These are phyloP conservation scores for Caerostris darwini DNA, from an alignment of 1,140 invertebrate species.

Conservation along the genomic window DNA sequence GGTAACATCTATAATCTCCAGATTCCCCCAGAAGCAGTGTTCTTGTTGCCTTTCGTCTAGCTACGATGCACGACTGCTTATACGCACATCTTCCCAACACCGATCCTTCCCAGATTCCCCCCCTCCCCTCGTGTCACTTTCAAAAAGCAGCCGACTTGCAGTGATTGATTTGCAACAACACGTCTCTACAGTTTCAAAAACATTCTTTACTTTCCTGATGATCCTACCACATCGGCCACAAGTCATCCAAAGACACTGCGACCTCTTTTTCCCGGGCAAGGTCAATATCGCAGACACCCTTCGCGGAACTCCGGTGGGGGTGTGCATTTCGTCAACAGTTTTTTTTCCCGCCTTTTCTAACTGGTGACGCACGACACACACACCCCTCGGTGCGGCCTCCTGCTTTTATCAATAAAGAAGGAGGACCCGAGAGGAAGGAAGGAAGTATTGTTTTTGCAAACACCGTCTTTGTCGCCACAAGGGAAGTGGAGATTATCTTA, in stretches of 20 bases:
- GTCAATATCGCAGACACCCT: constrained; percentile 20
- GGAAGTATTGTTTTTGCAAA: neutral
- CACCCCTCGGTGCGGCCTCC: neutral
- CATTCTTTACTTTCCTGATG: neutral
- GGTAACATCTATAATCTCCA: too few species aligned
- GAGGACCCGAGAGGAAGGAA: neutral
- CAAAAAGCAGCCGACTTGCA: neutral
- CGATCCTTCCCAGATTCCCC: neutral
- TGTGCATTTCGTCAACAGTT: neutral
- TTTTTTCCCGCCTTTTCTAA: neutral
- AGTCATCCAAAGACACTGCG: neutral
- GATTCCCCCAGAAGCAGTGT: too few species aligned
- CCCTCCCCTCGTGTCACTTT: neutral
- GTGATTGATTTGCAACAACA: neutral
- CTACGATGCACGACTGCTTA: too few species aligned
- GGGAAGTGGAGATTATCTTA: neutral
- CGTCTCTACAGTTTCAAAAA: neutral
- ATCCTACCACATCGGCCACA: neutral
- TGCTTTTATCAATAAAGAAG: neutral
- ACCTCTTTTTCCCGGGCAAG: constrained; percentile 5
- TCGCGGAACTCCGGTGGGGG: neutral
- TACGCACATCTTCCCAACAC: too few species aligned
- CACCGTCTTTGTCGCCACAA: neutral
- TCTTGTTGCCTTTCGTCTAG: too few species aligned
- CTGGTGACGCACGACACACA: neutral